Evolutionary conservation across 2,113 vertebrate species (phyloP), one percentile per base, ranked within the genome.

Genomic region (Mustelus asterias): DNA sequence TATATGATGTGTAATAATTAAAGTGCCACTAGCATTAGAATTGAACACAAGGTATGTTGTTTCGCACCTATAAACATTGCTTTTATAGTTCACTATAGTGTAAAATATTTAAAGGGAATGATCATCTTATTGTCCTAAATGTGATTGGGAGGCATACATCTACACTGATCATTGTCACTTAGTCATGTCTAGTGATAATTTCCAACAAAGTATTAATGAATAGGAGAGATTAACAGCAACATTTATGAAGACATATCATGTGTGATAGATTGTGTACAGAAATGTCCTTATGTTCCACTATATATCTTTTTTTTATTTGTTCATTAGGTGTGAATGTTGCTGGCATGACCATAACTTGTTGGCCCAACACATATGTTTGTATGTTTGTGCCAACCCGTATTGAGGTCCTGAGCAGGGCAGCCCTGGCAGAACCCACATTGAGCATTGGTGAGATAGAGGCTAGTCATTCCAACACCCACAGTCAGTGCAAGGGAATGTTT

Each of bases 71-170:
- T 7, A 85, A 20, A 13, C 54, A 60, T 90, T 90, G 54, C 10
- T 89, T 54, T 29, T 58, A 58, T 89, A 29, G 41, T 89, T 88
- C 85, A 88, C 22, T 9, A 54, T 58, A 26, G 6, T 33, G 54
- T 54, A 90, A 90, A 90, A 90, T 90, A 60, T 90, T n/a, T 29
- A 90, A 90, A 37, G 20, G n/a, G 83, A 44, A 85, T 88, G 20
- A 26, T 3, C 24, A 88, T 54, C 9, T 24, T 88, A 88, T 88
- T 90, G 33, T 90, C 26, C 54, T 5, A 16, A 33, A 90, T 60
- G 26, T 58, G 11, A n/a, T 60, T 90, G 85, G 0, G 20, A 54
- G 20, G 48, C 20, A 26, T 54, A 10, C 54, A 86, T 86, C 85
- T 85, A 41, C 80, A 22, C 18, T 85, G 20, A 41, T 83, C 33